Percentiles rank a stretch among this genome's conserved stretches.
These are phyloP conservation scores for Myiotriccus ornatus DNA, from an alignment of 2,797 vertebrate genomes.

Conservation along the genomic window DNA sequence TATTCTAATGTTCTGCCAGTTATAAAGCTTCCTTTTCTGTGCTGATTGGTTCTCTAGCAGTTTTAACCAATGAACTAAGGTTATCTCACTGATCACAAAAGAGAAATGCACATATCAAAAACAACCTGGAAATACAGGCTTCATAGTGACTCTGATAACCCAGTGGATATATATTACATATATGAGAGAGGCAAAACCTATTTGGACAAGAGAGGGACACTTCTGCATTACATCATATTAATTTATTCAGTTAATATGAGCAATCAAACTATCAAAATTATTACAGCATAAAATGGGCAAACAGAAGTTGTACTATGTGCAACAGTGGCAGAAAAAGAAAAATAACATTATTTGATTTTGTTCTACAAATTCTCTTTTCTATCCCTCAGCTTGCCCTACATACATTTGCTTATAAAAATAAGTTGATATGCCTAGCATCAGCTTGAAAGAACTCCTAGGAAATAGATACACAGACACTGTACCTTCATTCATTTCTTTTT, in stretches of 20 bases:
- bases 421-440: not conserved
- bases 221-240: not conserved
- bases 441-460: not conserved
- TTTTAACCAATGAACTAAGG: not conserved
- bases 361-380: not conserved
- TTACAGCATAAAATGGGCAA: not conserved
- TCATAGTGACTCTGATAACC: not conserved
- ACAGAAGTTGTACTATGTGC: not conserved
- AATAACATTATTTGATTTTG: not conserved
- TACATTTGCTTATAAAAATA: not conserved
- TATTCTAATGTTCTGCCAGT: not conserved
- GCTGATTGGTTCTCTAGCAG: not conserved
- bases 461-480: not conserved
- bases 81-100: not conserved
- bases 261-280: not conserved
- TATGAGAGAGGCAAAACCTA: not conserved
- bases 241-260: not conserved
- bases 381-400: not conserved
- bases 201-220: not conserved
- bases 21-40: not conserved
- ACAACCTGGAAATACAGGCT: not conserved
- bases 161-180: not conserved
- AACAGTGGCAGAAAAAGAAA: not conserved
- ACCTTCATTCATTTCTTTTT: not conserved
- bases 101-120: not conserved